phyloP scores from a whole-genome alignment of 2,888 invertebrate genomes.

The Caenorhabditis drosophilae region DNA sequence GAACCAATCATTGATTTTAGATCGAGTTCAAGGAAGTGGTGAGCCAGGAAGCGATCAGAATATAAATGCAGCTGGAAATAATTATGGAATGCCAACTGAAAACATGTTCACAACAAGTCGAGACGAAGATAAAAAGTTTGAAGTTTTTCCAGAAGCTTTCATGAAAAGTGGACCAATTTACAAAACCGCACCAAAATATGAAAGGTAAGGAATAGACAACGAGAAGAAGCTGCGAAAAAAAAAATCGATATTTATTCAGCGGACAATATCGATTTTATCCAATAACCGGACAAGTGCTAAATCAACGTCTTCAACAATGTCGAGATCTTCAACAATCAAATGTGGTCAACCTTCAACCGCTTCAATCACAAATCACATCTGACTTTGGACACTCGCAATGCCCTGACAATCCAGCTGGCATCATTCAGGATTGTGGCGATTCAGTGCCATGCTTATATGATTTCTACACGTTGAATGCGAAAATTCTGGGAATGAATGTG shows the following conservation, averaged over 20 bases:
- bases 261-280: slow-evolving; percentile 61
- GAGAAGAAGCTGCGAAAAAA: not conserved
- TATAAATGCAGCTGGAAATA: slow-evolving; percentile 34
- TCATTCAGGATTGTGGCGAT: slow-evolving; percentile 58
- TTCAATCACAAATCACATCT: slow-evolving; percentile 53
- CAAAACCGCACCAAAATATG: slow-evolving; percentile 59
- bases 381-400: slow-evolving; percentile 59
- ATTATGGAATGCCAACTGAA: slow-evolving; percentile 58
- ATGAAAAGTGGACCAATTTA: slow-evolving; percentile 66
- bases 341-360: slow-evolving; percentile 61
- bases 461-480: slow-evolving; percentile 61
- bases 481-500: slow-evolving; percentile 49
- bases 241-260: slow-evolving; percentile 24
- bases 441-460: slow-evolving; percentile 55
- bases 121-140: slow-evolving; percentile 67
- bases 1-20: slow-evolving; percentile 27
- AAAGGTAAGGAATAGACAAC: slow-evolving; percentile 36
- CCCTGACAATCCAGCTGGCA: slow-evolving; percentile 64
- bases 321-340: slow-evolving; percentile 52
- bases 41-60: slow-evolving; percentile 60
- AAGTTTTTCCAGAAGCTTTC: slow-evolving; percentile 64
- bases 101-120: slow-evolving; percentile 66
- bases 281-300: slow-evolving; percentile 58
- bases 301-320: slow-evolving; percentile 60
- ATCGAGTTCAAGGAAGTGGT: slow-evolving; percentile 62